Percentiles rank a stretch among this genome's conserved stretches.
These are phyloP conservation scores for Pelochelys cantorii DNA, from an alignment of 2,797 vertebrate genomes.

Conservation along the genomic window DNA sequence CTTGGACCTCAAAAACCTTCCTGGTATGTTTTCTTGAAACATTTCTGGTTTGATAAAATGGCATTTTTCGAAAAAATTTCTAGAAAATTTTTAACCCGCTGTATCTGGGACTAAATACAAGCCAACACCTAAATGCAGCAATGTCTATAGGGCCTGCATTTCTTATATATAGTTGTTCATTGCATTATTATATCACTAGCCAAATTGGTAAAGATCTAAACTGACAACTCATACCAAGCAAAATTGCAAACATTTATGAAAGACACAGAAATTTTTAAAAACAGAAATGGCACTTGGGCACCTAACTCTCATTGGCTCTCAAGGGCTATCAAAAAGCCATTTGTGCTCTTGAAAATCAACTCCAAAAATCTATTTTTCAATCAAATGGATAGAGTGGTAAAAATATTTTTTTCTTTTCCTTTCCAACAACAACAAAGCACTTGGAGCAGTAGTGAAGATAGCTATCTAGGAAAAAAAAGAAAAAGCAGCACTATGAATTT, in stretches of 20 bases:
- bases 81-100: background rate
- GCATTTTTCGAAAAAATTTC: background rate
- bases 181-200: background rate
- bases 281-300: background rate
- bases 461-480: background rate
- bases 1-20: background rate
- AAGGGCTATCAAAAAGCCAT: background rate
- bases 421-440: background rate
- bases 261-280: background rate
- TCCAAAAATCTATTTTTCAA: background rate
- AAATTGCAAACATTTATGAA: background rate
- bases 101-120: background rate
- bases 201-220: background rate
- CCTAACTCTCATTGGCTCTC: background rate
- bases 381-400: background rate
- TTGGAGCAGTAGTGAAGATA: constrained; percentile 13
- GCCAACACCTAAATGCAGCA: background rate
- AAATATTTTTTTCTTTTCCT: background rate
- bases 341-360: background rate
- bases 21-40: background rate
- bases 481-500: constrained; percentile 12
- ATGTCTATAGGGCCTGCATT: background rate
- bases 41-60: background rate
- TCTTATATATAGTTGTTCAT: background rate
- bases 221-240: background rate